These are phyloP conservation scores for Cephus spinipes DNA, from an alignment of 2,888 invertebrate species.

Conservation along the genomic window DNA sequence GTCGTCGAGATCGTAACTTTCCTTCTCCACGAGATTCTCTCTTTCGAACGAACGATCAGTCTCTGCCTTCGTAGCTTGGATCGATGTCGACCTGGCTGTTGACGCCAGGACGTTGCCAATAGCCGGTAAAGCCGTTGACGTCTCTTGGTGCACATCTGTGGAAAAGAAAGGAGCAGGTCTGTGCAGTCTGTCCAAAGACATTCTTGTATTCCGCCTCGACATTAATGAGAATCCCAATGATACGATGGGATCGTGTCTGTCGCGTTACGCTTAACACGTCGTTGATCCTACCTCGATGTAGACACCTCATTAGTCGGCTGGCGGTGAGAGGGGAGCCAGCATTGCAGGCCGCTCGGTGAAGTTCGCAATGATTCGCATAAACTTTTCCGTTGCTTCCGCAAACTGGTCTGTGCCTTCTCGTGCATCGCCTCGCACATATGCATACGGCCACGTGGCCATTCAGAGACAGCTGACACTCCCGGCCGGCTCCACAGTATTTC, in stretches of 20 bases:
- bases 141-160: slow-evolving; percentile 44
- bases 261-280: not conserved
- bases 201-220: too few species aligned
- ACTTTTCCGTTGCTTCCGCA: slow-evolving; percentile 77
- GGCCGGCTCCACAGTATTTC: slow-evolving; percentile 75
- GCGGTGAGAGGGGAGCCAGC: slow-evolving; percentile 69
- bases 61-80: slow-evolving; percentile 19
- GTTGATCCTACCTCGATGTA: slow-evolving; percentile 37
- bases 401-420: slow-evolving; percentile 71
- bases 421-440: slow-evolving; percentile 73
- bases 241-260: too few species aligned
- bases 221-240: too few species aligned
- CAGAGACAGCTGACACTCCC: slow-evolving; percentile 71
- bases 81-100: slow-evolving; percentile 16
- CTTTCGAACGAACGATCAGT: slow-evolving; percentile 22
- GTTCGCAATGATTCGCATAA: slow-evolving; percentile 77
- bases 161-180: slow-evolving; percentile 9
- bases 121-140: slow-evolving; percentile 42
- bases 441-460: slow-evolving; percentile 70
- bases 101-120: slow-evolving; percentile 42
- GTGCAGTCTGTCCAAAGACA: not conserved
- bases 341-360: slow-evolving; percentile 74
- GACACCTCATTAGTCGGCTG: slow-evolving; percentile 58
- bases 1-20: slow-evolving; percentile 65
- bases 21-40: slow-evolving; percentile 48